Percentiles rank a stretch among this genome's conserved stretches.
These are phyloP conservation scores for Ptyas mucosa DNA, from an alignment of 2,113 vertebrate genomes.

Conservation along the genomic window DNA sequence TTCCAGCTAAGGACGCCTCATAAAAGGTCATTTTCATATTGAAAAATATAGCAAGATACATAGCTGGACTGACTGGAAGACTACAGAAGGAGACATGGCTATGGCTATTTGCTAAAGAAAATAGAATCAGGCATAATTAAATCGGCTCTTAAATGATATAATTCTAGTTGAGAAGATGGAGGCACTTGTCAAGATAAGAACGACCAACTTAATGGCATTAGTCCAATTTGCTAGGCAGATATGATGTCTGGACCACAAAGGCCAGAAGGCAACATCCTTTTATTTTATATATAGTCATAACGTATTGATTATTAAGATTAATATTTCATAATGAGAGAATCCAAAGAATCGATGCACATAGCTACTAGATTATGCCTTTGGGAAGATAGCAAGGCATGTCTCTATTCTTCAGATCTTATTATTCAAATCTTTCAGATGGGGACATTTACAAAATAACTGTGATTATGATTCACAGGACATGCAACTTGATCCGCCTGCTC, in stretches of 20 bases:
- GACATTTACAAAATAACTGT: neutral
- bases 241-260: neutral
- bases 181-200: constrained; percentile 24
- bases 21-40: neutral
- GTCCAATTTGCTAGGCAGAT: neutral
- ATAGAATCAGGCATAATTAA: constrained; percentile 25
- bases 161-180: neutral
- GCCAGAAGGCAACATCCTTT: neutral
- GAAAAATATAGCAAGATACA: neutral
- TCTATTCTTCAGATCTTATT: neutral
- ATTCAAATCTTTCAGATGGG: neutral
- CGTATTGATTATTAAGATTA: neutral
- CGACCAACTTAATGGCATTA: neutral
- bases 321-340: neutral
- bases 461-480: neutral
- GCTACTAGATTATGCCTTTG: neutral
- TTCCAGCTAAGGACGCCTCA: neutral
- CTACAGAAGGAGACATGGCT: neutral
- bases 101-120: constrained; percentile 35
- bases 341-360: neutral
- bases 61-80: constrained; percentile 12
- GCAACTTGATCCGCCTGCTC: neutral
- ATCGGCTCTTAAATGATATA: constrained; percentile 26
- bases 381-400: neutral
- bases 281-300: neutral